A percentile compares a stretch with the other conserved stretches of the same genome.
Evolutionary conservation across 1,140 invertebrate genomes (phyloP).

Genomic region (Gonatopus flavifemur): DNA sequence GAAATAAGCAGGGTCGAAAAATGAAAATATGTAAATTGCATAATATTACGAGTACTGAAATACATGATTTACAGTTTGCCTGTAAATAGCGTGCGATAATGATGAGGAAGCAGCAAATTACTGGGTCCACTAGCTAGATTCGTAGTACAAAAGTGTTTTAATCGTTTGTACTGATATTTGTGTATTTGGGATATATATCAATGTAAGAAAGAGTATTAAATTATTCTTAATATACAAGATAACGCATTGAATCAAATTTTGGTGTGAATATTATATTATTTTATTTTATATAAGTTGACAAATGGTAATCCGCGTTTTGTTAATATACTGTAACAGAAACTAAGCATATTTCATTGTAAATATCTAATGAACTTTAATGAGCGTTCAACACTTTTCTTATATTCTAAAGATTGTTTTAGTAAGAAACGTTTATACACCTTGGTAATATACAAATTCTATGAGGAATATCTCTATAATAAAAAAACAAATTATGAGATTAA

Average conservation of each 20-base stretch:
- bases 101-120: conserved; percentile 39
- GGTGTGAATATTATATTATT: background rate
- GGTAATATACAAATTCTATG: no score
- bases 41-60: conserved; percentile 27
- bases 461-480: no score
- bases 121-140: conserved; percentile 38
- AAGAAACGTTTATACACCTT: no score
- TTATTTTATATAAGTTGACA: background rate
- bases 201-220: conserved; percentile 38
- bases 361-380: no score
- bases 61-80: conserved; percentile 24
- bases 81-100: conserved; percentile 44
- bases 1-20: conserved; percentile 29
- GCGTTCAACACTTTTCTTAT: no score
- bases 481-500: background rate
- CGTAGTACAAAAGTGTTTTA: conserved; percentile 52
- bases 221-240: conserved; percentile 35
- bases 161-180: conserved; percentile 44
- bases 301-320: no score
- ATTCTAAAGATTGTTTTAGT: no score
- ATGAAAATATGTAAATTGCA: conserved; percentile 46
- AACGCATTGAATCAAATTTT: background rate
- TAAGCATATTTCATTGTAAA: no score
- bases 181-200: conserved; percentile 35
- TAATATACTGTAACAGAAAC: no score